Evolutionary conservation across 2,888 invertebrate species (phyloP), one percentile per base, ranked within the genome.

Genomic region (Philonicus albiceps): DNA sequence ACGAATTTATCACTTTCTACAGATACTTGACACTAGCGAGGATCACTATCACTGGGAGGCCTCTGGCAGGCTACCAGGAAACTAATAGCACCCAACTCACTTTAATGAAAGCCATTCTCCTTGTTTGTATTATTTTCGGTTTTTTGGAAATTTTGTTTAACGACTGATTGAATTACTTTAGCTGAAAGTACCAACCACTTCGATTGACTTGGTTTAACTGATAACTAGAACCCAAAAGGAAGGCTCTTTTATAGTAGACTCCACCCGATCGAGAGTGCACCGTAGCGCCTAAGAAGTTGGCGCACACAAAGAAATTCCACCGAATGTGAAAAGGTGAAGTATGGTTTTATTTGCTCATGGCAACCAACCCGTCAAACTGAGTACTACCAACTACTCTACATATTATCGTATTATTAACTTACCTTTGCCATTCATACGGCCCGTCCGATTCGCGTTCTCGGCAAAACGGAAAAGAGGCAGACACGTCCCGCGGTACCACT

Each of bases 211-310:
- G 89, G 91, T 90, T 90, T 91, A 91, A 92, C 92, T 92, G 92
- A 92, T 92, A 92, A 91, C 91, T 92, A 92, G 92, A 92, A 92
- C 91, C 90, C 90, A 91, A 91, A 91, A 91, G 91, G 91, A 91
- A 91, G 90, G 91, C 90, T 91, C 91, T 92, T 92, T 92, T 92
- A 92, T 91, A 91, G 90, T 90, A 89, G 91, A 90, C 91, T 91
- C 91, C 91, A 91, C 91, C 91, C 92, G 91, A 90, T 74, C 87
- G 78, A 80, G 22, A 73, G 40, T 27, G 43, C 43, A 27, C 73
- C 27, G 30, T 49, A 86, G 86, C 88, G 86, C 88, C 87, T 87
- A 86, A 88, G 88, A 76, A 72, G 86, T 64, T 86, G 19, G 75
- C 83, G 75, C 78, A 88, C 87, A 87, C 86, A 86, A 86, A 81